Evolutionary conservation across 2,797 vertebrate genomes (phyloP).

Genomic region (Pachyuromys duprasi): DNA sequence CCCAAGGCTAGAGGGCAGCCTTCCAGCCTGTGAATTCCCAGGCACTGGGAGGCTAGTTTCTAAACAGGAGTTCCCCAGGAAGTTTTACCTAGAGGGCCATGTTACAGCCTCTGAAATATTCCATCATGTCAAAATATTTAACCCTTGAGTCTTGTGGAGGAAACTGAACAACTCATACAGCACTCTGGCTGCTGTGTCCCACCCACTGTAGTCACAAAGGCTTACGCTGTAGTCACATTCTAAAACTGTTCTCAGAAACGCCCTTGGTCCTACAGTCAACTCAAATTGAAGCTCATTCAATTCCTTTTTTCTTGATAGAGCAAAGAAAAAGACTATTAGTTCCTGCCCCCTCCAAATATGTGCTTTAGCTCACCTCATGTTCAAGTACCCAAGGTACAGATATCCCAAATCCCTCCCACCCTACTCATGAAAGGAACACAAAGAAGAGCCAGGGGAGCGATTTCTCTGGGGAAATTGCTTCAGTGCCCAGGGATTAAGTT

Average conservation of each 20-base stretch:
- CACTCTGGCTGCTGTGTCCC: slow-evolving; percentile 19
- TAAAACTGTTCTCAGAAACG: slow-evolving; percentile 44
- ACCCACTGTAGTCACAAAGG: slow-evolving; percentile 40
- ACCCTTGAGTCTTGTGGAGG: slow-evolving; percentile 17
- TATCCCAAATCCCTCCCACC: not conserved
- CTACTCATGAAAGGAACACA: not conserved
- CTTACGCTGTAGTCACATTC: too few species aligned
- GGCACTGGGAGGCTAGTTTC: not conserved
- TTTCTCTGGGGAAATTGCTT: not conserved
- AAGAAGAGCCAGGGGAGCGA: not conserved
- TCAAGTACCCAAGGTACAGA: not conserved
- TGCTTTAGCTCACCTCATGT: not conserved
- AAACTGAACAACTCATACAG: not conserved
- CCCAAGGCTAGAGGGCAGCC: not conserved
- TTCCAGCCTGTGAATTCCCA: not conserved
- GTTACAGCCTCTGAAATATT: slow-evolving; percentile 55
- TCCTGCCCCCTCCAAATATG: not conserved
- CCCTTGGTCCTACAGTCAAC: not conserved
- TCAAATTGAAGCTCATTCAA: slow-evolving; percentile 19
- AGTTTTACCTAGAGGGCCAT: not conserved
- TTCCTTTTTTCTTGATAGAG: not conserved
- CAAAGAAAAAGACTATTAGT: not conserved
- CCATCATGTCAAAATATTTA: slow-evolving; percentile 58
- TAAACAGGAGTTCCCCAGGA: slow-evolving; percentile 12
- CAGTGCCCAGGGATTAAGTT: not conserved